A percentile compares a stretch with the other conserved stretches of the same genome.
phyloP scores from a whole-genome alignment of 2,888 invertebrate genomes.

The Dynastes tityus region DNA sequence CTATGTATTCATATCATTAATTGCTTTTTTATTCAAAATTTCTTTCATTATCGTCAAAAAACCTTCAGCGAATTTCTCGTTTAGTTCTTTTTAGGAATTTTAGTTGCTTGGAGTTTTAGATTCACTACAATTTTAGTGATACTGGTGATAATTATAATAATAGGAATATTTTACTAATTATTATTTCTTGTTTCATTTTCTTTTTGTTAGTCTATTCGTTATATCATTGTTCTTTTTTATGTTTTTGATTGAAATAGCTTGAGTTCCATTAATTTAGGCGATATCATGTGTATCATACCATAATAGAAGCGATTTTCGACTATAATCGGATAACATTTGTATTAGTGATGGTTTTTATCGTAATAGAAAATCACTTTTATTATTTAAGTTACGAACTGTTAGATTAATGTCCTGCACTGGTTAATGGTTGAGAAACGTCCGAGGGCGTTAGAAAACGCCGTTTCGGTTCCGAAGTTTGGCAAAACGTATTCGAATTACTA shows the following conservation, averaged over 20 bases:
- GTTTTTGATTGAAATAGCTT: constrained; percentile 14
- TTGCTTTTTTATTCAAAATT: constrained; percentile 57
- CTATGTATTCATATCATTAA: constrained; percentile 55
- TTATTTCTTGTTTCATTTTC: constrained; percentile 20
- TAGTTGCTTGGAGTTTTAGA: constrained; percentile 31
- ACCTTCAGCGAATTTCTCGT: constrained; percentile 27
- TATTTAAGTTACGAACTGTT: not conserved
- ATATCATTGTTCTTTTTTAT: not conserved
- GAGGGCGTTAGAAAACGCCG: constrained; percentile 75
- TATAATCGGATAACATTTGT: not conserved
- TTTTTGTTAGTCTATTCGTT: constrained; percentile 16
- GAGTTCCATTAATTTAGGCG: constrained; percentile 23
- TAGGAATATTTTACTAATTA: constrained; percentile 23
- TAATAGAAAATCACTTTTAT: constrained; percentile 25
- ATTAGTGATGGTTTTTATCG: not conserved
- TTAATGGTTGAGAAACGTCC: constrained; percentile 73
- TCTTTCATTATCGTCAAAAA: constrained; percentile 24
- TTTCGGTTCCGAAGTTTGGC: constrained; percentile 73
- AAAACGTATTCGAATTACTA: constrained; percentile 75
- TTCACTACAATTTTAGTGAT: constrained; percentile 17
- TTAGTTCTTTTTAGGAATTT: constrained; percentile 28
- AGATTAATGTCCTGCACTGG: constrained; percentile 73
- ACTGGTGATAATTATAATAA: constrained; percentile 8
- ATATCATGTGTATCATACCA: constrained; percentile 34
- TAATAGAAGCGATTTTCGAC: not conserved